A percentile compares a stretch with the other conserved stretches of the same genome.
phyloP scores from a whole-genome alignment of 2,888 invertebrate species.

The Athrips mouffetella region DNA sequence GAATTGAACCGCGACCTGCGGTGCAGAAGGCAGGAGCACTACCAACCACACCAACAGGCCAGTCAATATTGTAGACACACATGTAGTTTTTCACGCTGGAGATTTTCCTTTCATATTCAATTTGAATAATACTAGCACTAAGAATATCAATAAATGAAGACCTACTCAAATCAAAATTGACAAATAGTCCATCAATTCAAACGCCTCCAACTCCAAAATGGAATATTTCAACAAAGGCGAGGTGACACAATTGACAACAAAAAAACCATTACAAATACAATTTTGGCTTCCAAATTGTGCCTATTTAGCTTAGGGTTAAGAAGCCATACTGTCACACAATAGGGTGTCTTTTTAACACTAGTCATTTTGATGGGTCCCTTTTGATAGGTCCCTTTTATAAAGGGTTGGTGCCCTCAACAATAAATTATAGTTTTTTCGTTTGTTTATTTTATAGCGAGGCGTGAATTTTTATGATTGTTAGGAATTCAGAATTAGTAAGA shows the following conservation, averaged over 20 bases:
- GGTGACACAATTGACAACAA: conserved; percentile 46
- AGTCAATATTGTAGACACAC: too few species aligned
- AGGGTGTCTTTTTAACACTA: conserved; percentile 72
- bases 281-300: conserved; percentile 65
- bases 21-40: too few species aligned
- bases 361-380: conserved; percentile 61
- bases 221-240: conserved; percentile 35
- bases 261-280: conserved; percentile 62
- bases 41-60: too few species aligned
- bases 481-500: background rate
- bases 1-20: too few species aligned
- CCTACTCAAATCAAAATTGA: conserved; percentile 13
- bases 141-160: too few species aligned
- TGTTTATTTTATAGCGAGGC: conserved; percentile 14
- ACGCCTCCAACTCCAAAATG: conserved; percentile 27
- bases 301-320: conserved; percentile 69
- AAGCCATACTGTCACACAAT: conserved; percentile 66
- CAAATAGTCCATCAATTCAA: conserved; percentile 18
- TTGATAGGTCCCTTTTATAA: conserved; percentile 46
- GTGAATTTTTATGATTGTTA: conserved; percentile 14
- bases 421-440: conserved; percentile 22
- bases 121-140: too few species aligned
- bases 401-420: conserved; percentile 53
- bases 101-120: background rate
- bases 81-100: too few species aligned